Evolutionary conservation across 2,113 vertebrate species (phyloP), one percentile per base, ranked within the genome.

Genomic region (Hiodon tergisus): DNA sequence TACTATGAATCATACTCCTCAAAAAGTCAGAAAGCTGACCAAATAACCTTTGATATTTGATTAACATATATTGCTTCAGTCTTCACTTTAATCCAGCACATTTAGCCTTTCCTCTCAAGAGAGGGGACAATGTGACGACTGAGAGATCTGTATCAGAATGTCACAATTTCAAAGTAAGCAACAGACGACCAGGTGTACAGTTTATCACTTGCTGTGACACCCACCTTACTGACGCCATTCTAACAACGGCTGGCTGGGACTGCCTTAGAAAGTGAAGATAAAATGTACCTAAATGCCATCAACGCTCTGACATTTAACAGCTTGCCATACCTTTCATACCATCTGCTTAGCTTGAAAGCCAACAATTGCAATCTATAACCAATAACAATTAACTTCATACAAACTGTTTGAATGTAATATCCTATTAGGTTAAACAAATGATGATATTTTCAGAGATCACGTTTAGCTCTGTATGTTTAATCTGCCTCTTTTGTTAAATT

Each of bases 261-360:
- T 84, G 69, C 86, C 86, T 85, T 77, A 80, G 77, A 72, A 46
- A 71, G 77, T 74, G 57, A 77, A 88, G 89, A 90, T 90, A 89
- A 90, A 89, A 89, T 62, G 86, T 86, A 81, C 76, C 80, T 77
- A 91, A 91, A 91, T 90, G 88, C 86, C 89, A 91, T 48, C 85
- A 78, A 75, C 84, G 83, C 86, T 86, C 86, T 90, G 90, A 85
- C 89, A 91, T 91, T 91, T 91, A 83, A 81, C 71, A 75, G 71
- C 5, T 17, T 77, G 80, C 79, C 80, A 81, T 88, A 73, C 73
- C 80, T 84, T 86, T 83, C 80, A 86, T 81, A 68, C 73, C 84
- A 86, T 87, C 84, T 79, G 67, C 79, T 72, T 81, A 79, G 86
- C 87, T 85, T 80, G 81, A 31, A 31, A 31, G 31, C 31, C 85